Percentiles rank a stretch among this genome's conserved stretches.
These are phyloP conservation scores for Crotalus viridis DNA, from an alignment of 2,113 vertebrate species.

Conservation along the genomic window DNA sequence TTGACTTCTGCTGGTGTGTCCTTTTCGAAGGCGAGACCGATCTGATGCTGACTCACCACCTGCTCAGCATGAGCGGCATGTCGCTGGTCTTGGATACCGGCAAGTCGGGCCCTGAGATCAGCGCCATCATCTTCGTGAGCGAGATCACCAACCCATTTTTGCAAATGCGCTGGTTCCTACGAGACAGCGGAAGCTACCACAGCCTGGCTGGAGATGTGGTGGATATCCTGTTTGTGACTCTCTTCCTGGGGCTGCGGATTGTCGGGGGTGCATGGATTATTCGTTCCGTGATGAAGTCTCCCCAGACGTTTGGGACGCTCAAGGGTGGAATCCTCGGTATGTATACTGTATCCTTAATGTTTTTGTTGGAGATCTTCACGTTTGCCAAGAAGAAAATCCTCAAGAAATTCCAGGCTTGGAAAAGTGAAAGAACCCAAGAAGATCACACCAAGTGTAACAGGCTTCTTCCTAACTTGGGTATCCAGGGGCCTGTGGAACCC, in stretches of 20 bases:
- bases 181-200: conserved; percentile 73
- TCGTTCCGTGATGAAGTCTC: conserved; percentile 75
- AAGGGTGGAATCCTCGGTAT: conserved; percentile 84
- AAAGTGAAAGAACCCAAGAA: background rate
- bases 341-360: conserved; percentile 83
- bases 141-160: conserved; percentile 89
- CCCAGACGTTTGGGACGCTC: conserved; percentile 77
- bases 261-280: conserved; percentile 80
- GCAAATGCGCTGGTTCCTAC: conserved; percentile 86
- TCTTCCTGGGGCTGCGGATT: conserved; percentile 80
- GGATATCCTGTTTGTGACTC: conserved; percentile 79
- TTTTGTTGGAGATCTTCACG: conserved; percentile 78
- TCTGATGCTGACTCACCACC: conserved; percentile 87
- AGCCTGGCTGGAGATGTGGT: conserved; percentile 72
- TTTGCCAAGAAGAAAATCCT: conserved; percentile 77
- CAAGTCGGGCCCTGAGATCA: conserved; percentile 79
- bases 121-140: conserved; percentile 81
- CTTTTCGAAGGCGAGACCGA: conserved; percentile 82
- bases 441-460: conserved; percentile 21
- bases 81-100: conserved; percentile 78
- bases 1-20: conserved; percentile 87
- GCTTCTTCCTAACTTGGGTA: conserved; percentile 19
- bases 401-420: conserved; percentile 52
- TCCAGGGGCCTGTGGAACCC: background rate
- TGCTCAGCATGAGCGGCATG: conserved; percentile 84